Percentiles rank a stretch among this genome's conserved stretches.
These are phyloP conservation scores for Bos indicus DNA, from an alignment of 2,113 vertebrate species.

Conservation along the genomic window DNA sequence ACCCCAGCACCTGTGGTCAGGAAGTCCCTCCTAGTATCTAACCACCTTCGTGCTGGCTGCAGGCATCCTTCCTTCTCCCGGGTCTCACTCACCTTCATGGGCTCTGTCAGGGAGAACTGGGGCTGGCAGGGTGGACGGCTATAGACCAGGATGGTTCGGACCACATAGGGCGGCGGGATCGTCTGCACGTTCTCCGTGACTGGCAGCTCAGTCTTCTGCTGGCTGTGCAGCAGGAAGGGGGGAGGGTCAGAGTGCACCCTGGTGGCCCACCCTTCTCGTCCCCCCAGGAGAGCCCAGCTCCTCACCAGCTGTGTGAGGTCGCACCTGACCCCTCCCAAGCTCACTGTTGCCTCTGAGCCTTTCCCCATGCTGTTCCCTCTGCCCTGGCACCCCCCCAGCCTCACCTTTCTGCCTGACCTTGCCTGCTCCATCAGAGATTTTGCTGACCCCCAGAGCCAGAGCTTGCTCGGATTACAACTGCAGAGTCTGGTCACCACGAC, in stretches of 20 bases:
- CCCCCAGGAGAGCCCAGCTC: background rate
- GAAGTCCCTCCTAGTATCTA: background rate
- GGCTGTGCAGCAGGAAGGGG: conserved; percentile 71
- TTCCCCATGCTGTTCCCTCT: background rate
- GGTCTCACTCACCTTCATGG: conserved; percentile 84
- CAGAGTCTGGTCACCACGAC: background rate
- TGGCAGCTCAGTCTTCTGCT: conserved; percentile 93
- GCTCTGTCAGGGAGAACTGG: conserved; percentile 87
- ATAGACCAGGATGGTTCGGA: conserved; percentile 92
- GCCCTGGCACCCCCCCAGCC: background rate
- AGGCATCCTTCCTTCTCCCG: background rate
- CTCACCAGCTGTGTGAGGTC: background rate
- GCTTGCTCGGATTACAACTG: background rate
- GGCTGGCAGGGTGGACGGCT: conserved; percentile 89
- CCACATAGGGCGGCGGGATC: conserved; percentile 92
- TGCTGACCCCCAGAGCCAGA: background rate
- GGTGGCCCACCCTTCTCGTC: fast-evolving
- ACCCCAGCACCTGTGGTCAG: background rate
- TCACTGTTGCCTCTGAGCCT: background rate
- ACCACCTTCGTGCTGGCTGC: background rate
- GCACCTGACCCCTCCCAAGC: background rate
- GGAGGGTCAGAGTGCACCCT: background rate
- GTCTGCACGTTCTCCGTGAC: conserved; percentile 92
- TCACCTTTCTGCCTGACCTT: background rate
- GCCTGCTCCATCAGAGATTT: background rate